Evolutionary conservation across 2,113 vertebrate genomes (phyloP).

Genomic region (Ctenodactylus gundi): DNA sequence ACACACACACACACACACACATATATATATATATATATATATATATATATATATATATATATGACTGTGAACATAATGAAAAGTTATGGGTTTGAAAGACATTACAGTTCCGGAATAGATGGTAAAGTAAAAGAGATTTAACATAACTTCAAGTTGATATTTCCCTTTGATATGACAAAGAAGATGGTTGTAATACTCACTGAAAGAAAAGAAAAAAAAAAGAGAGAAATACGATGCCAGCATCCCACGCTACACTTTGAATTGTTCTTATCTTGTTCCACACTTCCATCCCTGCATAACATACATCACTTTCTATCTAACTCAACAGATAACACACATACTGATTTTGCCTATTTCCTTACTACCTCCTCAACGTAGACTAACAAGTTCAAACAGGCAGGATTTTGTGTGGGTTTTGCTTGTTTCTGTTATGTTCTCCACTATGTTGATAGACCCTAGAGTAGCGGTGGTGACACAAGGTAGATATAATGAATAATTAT

Average conservation of each 20-base stretch:
- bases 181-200: background rate
- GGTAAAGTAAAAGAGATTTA: background rate
- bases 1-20: no score
- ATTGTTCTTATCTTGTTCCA: background rate
- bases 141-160: background rate
- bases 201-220: background rate
- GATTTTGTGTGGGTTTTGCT: background rate
- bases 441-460: background rate
- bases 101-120: background rate
- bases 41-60: no score
- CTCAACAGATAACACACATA: background rate
- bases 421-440: background rate
- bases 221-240: background rate
- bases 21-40: no score
- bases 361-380: background rate
- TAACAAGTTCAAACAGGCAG: background rate
- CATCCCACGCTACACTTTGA: background rate
- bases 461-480: background rate
- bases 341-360: background rate
- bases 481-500: background rate
- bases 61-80: no score
- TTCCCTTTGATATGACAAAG: background rate
- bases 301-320: background rate
- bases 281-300: background rate
- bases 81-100: background rate